phyloP scores from a whole-genome alignment of 2,888 invertebrate genomes.

The Ectobius pallidus region DNA sequence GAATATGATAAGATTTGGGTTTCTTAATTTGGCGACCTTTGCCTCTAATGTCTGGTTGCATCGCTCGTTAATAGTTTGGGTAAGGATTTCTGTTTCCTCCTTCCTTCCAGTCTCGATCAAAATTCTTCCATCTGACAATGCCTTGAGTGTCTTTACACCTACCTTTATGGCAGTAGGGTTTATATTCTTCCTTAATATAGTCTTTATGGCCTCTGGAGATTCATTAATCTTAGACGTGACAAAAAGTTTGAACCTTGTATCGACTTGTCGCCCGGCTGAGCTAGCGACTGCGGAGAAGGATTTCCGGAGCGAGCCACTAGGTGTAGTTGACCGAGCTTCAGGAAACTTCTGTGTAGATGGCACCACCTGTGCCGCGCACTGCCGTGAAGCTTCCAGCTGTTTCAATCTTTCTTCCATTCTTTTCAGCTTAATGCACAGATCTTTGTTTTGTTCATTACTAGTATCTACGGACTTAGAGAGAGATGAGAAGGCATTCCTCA shows the following conservation, averaged over 20 bases:
- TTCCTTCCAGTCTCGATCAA: neutral
- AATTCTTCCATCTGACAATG: neutral
- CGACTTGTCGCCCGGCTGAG: no score
- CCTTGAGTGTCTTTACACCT: neutral
- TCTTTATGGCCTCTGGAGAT: neutral
- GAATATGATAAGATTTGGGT: neutral
- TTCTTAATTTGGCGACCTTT: neutral
- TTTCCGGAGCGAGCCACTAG: neutral
- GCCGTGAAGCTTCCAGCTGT: neutral
- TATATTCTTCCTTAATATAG: neutral
- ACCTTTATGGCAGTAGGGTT: neutral
- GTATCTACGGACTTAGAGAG: no score
- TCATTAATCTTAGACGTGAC: neutral
- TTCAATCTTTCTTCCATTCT: no score
- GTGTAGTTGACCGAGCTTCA: neutral
- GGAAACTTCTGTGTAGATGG: neutral
- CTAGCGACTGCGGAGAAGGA: no score
- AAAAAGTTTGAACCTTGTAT: neutral
- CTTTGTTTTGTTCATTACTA: no score
- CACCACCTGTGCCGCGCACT: neutral
- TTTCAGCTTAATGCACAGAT: no score
- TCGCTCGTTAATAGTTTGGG: neutral
- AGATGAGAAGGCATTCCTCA: no score
- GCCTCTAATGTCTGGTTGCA: conserved; percentile 27
- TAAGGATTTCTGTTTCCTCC: neutral